Conservation (phyloP, 2,888 invertebrate species). For the Drosophila lutescens region DNA sequence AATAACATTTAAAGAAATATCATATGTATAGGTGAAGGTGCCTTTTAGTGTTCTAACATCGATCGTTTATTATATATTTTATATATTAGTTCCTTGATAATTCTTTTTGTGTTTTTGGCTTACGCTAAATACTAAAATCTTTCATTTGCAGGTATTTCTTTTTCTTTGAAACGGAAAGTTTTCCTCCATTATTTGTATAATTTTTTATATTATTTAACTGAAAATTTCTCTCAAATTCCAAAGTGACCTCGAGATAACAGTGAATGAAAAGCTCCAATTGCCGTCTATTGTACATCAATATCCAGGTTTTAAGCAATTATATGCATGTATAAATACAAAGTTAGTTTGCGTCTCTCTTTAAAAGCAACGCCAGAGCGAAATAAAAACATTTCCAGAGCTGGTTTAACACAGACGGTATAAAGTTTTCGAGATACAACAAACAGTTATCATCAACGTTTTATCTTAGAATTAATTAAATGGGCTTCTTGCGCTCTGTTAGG, state of each 20-base stretch:
- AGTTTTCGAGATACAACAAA: conserved; percentile 75
- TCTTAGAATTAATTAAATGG: conserved; percentile 75
- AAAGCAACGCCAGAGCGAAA: conserved; percentile 59
- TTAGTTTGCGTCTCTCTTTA: conserved; percentile 46
- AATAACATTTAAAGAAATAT: conserved; percentile 35
- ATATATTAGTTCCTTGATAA: conserved; percentile 38
- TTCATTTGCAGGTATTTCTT: conserved; percentile 62
- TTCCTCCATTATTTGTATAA: conserved; percentile 19
- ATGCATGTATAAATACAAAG: conserved; percentile 49
- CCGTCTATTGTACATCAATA: conserved; percentile 43
- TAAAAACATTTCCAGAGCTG: conserved; percentile 76
- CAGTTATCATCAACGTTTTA: conserved; percentile 62
- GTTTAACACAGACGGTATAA: conserved; percentile 80
- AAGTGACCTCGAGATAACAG: conserved; percentile 42
- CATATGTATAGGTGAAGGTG: conserved; percentile 29
- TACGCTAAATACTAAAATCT: conserved; percentile 71
- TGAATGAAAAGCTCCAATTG: conserved; percentile 38
- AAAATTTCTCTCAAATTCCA: conserved; percentile 36
- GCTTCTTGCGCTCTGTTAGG: conserved; percentile 32
- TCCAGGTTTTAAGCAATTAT: conserved; percentile 46
- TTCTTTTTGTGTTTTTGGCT: conserved; percentile 57
- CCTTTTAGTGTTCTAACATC: conserved; percentile 31
- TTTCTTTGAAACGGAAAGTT: conserved; percentile 37
- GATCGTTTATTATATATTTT: conserved; percentile 38
- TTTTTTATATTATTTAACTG: conserved; percentile 13